phyloP scores from a whole-genome alignment of 2,113 vertebrate genomes.

The Pica pica region DNA sequence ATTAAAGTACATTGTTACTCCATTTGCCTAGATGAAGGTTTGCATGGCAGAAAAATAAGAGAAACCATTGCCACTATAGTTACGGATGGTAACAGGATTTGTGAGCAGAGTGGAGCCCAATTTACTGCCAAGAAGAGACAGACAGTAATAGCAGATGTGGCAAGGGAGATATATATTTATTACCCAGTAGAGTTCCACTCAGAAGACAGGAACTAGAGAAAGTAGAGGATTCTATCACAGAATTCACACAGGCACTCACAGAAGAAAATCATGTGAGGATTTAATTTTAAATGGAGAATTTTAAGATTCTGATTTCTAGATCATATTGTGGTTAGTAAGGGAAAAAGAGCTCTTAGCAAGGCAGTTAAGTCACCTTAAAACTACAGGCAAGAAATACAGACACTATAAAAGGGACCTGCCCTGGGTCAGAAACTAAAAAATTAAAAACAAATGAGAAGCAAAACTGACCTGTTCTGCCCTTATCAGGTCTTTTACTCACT shows the following conservation, averaged over 20 bases:
- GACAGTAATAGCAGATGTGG: not conserved
- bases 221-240: not conserved
- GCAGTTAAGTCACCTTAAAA: not conserved
- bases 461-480: not conserved
- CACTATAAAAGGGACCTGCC: not conserved
- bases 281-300: not conserved
- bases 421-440: not conserved
- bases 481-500: not conserved
- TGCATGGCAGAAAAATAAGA: not conserved
- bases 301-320: not conserved
- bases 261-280: not conserved
- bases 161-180: not conserved
- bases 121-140: not conserved
- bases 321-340: not conserved
- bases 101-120: not conserved
- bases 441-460: not conserved
- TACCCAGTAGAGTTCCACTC: not conserved
- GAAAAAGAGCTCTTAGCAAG: not conserved
- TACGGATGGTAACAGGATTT: not conserved
- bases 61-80: not conserved
- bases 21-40: not conserved
- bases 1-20: not conserved
- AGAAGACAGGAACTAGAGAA: not conserved
- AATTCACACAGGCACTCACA: not conserved
- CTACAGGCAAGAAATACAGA: not conserved